A percentile compares a stretch with the other conserved stretches of the same genome.
These are phyloP conservation scores for Rotaria socialis DNA, from an alignment of 2,888 invertebrate genomes.

Conservation along the genomic window DNA sequence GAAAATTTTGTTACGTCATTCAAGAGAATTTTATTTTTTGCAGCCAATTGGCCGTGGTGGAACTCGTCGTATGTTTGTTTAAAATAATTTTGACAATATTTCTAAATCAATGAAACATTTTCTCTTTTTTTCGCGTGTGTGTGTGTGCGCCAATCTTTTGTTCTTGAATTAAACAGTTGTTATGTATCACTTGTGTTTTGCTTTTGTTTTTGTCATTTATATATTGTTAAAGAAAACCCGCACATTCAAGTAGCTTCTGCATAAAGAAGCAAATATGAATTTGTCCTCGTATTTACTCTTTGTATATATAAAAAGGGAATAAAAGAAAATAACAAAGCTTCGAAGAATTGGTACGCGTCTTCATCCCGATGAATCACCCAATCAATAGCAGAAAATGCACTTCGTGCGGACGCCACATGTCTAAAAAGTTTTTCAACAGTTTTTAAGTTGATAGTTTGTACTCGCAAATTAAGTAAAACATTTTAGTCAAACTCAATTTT, in stretches of 20 bases:
- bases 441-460: too few relatives aligned
- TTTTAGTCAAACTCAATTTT: too few relatives aligned
- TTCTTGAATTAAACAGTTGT: slow-evolving; percentile 3
- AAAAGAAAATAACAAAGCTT: not conserved
- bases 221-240: too few relatives aligned
- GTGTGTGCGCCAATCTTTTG: not conserved
- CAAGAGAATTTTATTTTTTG: not conserved
- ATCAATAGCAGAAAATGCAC: too few relatives aligned
- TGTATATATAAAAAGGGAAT: not conserved
- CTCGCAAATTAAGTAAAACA: too few relatives aligned
- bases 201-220: not conserved
- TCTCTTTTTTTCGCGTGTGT: not conserved
- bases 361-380: too few relatives aligned
- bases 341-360: too few relatives aligned
- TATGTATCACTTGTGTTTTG: not conserved
- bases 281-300: not conserved
- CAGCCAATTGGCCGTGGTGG: not conserved
- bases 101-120: not conserved
- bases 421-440: too few relatives aligned
- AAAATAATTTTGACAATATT: not conserved
- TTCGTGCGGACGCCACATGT: too few relatives aligned
- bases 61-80: not conserved
- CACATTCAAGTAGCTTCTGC: too few relatives aligned
- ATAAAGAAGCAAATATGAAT: not conserved
- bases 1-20: not conserved